phyloP scores from a whole-genome alignment of 2,113 vertebrate species.

The Platanista minor region DNA sequence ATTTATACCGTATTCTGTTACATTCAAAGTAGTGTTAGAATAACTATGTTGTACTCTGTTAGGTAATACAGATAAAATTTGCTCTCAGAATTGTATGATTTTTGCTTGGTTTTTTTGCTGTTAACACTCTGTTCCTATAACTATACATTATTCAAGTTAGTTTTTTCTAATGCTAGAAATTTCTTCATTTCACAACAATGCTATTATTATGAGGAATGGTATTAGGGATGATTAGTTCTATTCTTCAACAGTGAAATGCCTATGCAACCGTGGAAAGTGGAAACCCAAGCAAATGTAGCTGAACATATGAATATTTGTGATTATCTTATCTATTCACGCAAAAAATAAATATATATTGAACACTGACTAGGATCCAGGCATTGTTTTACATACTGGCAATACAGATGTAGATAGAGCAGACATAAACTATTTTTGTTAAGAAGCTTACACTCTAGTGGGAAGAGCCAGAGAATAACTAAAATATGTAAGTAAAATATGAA shows the following conservation, averaged over 20 bases:
- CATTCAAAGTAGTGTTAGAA: background rate
- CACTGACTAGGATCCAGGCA: background rate
- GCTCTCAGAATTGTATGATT: constrained; percentile 23
- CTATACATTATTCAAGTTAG: background rate
- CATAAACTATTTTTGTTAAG: background rate
- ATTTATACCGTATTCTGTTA: background rate
- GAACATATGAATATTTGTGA: background rate
- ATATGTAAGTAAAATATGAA: background rate
- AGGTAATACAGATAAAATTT: background rate
- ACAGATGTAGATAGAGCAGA: background rate
- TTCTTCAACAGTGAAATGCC: background rate
- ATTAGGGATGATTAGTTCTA: background rate
- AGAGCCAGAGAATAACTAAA: background rate
- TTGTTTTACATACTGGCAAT: background rate
- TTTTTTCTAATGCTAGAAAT: background rate
- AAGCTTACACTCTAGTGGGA: background rate
- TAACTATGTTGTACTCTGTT: background rate
- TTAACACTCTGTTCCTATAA: background rate
- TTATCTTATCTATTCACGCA: background rate
- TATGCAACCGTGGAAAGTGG: background rate
- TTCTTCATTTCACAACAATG: constrained; percentile 44
- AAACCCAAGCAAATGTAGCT: background rate
- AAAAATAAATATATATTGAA: background rate
- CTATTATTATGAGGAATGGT: background rate
- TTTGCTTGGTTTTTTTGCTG: constrained; percentile 67